Conservation (phyloP, 2,888 invertebrate species). For the Zygogramma bicolorata region DNA sequence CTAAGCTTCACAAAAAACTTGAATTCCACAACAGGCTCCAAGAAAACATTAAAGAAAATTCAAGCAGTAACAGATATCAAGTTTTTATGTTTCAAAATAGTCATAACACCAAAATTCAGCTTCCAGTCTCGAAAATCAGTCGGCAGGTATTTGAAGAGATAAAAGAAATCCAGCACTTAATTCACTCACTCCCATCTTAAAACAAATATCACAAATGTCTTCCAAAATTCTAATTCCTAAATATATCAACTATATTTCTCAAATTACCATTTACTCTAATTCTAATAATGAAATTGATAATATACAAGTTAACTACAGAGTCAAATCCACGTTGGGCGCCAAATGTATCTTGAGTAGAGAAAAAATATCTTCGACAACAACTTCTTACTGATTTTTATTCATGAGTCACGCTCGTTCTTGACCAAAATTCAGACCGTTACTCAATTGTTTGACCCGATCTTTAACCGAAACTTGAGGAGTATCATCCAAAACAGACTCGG, state of each 20-base stretch:
- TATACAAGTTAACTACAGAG: neutral
- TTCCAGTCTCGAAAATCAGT: slow-evolving; percentile 1
- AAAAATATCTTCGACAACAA: neutral
- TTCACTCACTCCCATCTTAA: neutral
- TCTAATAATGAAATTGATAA: no score
- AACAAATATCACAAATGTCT: neutral
- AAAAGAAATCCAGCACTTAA: no score
- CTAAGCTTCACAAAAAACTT: neutral
- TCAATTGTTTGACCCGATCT: slow-evolving; percentile 50
- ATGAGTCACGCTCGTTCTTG: neutral
- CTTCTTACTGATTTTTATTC: neutral
- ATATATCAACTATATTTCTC: no score
- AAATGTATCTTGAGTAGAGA: neutral
- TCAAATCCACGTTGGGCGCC: neutral
- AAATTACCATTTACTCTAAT: no score
- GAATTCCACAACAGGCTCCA: no score
- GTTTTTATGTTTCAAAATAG: neutral
- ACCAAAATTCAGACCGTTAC: neutral
- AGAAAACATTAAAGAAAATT: no score
- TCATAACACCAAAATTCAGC: neutral
- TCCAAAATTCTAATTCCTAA: no score
- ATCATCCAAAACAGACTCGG: slow-evolving; percentile 45
- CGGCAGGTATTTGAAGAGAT: neutral
- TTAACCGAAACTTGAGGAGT: slow-evolving; percentile 36
- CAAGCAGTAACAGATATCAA: no score